A percentile compares a stretch with the other conserved stretches of the same genome.
phyloP scores from a whole-genome alignment of 2,797 vertebrate species.

The Crenuchus spilurus region DNA sequence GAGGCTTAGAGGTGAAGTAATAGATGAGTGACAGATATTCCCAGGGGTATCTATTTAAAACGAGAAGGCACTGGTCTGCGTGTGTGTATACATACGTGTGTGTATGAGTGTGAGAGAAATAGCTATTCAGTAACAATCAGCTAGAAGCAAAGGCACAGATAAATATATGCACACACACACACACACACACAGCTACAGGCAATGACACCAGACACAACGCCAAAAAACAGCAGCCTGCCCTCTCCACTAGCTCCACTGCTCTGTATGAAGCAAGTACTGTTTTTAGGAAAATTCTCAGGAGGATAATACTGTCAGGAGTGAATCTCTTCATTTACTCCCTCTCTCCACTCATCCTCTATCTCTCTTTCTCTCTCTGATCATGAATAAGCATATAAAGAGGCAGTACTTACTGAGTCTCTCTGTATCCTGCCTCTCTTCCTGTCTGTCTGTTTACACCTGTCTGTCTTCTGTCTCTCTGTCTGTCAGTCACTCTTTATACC shows the following conservation, averaged over 20 bases:
- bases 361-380: slow-evolving; percentile 36
- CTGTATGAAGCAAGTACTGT: slow-evolving; percentile 16
- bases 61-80: neutral
- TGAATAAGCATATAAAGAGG: too few relatives aligned
- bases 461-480: too few relatives aligned
- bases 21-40: slow-evolving; percentile 37
- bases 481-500: too few relatives aligned
- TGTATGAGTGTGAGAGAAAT: neutral
- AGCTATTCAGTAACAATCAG: slow-evolving; percentile 36
- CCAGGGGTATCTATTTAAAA: slow-evolving; percentile 9
- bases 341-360: slow-evolving; percentile 8
- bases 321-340: slow-evolving; percentile 42
- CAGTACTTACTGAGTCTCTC: too few relatives aligned
- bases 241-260: neutral
- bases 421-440: too few relatives aligned
- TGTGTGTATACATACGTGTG: neutral
- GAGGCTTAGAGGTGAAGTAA: slow-evolving; percentile 22
- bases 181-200: slow-evolving; percentile 26
- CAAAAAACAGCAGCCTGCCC: slow-evolving; percentile 4
- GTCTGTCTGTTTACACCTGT: too few relatives aligned
- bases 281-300: slow-evolving; percentile 24
- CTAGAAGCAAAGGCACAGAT: slow-evolving; percentile 35
- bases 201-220: slow-evolving; percentile 41
- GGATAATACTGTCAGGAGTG: slow-evolving; percentile 16
- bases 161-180: slow-evolving; percentile 20